Evolutionary conservation across 2,113 vertebrate genomes (phyloP).

Genomic region (Laterallus jamaicensis): DNA sequence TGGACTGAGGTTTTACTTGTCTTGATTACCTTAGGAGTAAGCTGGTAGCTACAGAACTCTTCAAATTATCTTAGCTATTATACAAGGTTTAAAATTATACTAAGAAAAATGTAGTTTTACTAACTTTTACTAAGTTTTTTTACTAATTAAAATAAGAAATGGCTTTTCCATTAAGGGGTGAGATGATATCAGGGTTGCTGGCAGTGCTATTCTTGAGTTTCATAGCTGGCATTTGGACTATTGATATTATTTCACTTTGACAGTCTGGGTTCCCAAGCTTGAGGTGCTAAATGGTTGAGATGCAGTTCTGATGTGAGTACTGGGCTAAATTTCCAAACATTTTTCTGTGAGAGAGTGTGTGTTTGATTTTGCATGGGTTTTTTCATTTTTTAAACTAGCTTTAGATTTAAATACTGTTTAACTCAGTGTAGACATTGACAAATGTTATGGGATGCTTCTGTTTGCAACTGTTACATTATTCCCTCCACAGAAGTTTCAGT

Average conservation of each 20-base stretch:
- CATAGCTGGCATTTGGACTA: background rate
- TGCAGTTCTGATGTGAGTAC: slow-evolving; percentile 13
- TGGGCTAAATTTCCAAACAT: background rate
- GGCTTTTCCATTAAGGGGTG: background rate
- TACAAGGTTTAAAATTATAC: background rate
- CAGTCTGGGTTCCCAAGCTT: slow-evolving; percentile 9
- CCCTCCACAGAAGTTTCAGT: no score
- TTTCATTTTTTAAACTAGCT: background rate
- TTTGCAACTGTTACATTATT: no score
- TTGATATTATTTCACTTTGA: slow-evolving; percentile 19
- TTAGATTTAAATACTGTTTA: background rate
- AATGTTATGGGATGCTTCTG: background rate
- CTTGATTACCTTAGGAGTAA: background rate
- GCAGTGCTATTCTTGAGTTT: background rate
- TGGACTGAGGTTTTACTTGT: background rate
- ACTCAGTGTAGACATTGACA: background rate
- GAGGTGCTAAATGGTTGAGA: slow-evolving; percentile 5
- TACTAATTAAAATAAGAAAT: background rate
- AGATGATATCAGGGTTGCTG: background rate
- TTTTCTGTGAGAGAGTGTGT: background rate
- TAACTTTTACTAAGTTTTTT: no score
- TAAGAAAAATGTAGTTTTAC: no score
- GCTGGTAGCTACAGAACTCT: background rate
- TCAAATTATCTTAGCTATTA: background rate
- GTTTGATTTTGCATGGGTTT: background rate